These are phyloP conservation scores for Macrochelys suwanniensis DNA, from an alignment of 2,797 vertebrate genomes.

Conservation along the genomic window DNA sequence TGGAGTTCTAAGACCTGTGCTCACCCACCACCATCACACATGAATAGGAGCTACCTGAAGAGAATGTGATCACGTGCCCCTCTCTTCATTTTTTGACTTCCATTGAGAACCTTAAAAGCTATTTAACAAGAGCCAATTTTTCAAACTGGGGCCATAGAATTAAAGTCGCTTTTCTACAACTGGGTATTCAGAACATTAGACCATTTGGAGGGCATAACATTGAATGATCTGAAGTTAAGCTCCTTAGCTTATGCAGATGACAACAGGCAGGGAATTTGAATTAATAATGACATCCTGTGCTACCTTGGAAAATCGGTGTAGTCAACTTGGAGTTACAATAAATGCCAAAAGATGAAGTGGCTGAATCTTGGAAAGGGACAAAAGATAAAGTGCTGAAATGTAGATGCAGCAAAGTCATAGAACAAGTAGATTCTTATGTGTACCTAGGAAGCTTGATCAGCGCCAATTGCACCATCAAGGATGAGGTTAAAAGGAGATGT, in stretches of 20 bases:
- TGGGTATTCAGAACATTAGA: neutral
- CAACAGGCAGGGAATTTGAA: neutral
- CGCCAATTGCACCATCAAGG: neutral
- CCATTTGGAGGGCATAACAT: neutral
- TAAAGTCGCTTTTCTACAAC: neutral
- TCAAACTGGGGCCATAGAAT: neutral
- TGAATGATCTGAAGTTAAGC: neutral
- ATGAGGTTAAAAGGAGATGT: neutral
- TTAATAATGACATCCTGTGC: neutral
- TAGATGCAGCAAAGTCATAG: neutral
- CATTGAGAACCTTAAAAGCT: slow-evolving; percentile 4
- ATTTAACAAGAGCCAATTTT: neutral
- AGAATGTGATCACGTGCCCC: neutral
- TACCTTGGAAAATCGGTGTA: neutral
- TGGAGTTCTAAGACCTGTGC: neutral
- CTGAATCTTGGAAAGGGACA: neutral
- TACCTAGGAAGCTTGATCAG: neutral
- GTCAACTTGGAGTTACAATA: neutral
- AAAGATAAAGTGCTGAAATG: neutral
- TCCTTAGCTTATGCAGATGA: neutral
- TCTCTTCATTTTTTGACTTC: neutral
- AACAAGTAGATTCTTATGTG: neutral
- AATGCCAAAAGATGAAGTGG: neutral
- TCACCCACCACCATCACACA: slow-evolving; percentile 17
- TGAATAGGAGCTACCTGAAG: neutral